phyloP scores from a whole-genome alignment of 2,113 vertebrate genomes.

The Catagonus wagneri region DNA sequence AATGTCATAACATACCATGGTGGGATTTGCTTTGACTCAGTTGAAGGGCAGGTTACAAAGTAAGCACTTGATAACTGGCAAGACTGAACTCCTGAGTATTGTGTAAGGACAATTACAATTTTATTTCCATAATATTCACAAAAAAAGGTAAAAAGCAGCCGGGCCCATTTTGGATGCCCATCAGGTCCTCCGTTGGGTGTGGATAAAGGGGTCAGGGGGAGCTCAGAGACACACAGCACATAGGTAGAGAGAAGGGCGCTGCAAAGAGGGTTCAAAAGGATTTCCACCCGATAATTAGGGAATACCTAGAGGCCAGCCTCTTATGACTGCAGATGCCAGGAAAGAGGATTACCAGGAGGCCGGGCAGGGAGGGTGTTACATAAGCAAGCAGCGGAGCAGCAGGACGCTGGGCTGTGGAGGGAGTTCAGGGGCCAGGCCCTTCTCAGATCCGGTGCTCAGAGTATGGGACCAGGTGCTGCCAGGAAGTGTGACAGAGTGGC shows the following conservation, averaged over 20 bases:
- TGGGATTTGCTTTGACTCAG: conserved; percentile 26
- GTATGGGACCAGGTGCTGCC: background rate
- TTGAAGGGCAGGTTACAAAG: conserved; percentile 41
- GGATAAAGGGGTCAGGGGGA: background rate
- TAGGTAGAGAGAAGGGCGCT: background rate
- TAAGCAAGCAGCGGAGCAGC: background rate
- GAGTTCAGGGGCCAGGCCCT: background rate
- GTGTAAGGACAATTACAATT: conserved; percentile 22
- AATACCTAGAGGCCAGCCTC: background rate
- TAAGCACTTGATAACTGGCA: background rate
- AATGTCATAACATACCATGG: background rate
- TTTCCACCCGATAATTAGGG: background rate
- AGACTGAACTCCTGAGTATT: conserved; percentile 48
- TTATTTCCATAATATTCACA: conserved; percentile 32
- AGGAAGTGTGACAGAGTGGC: background rate
- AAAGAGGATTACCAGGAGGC: background rate
- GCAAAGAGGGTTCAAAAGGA: background rate
- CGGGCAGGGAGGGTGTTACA: background rate
- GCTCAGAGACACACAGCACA: background rate
- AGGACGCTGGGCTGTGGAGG: background rate
- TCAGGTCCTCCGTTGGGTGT: background rate
- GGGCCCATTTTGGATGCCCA: background rate
- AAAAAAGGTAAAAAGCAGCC: background rate
- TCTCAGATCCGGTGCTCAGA: background rate
- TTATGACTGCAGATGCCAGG: background rate